Evolutionary conservation across 1,140 invertebrate species (phyloP), one percentile per base, ranked within the genome.

Genomic region (Helicoverpa zea): DNA sequence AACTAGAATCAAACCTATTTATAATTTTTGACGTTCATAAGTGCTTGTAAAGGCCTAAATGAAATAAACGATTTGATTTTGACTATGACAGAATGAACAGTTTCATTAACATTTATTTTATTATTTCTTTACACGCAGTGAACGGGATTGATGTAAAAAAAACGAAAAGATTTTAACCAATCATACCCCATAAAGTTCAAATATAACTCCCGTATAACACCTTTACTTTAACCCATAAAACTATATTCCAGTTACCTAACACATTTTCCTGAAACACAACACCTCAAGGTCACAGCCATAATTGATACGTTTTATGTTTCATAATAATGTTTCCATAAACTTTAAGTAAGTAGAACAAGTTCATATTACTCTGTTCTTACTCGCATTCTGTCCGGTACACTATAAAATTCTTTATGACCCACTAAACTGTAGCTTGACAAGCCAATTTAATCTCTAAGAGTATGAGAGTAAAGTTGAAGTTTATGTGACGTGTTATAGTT

Each of bases 351-450:
- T 63, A 63, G 49, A 77, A 30, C 14, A 64, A 77, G 18, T 75
- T 59, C n/a, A 56, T 75, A 66, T 64, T 35, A 35, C 29, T 64
- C 23, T 18, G 16, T 64, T 64, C 74, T 16, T 64, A 54, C 23
- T 52, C 11, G 30, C 49, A 54, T 16, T 66, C 47, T 77, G 73
- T 49, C 54, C 73, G 54, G 59, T 51, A 14, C 49, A 14, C 9
- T 10, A 77, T 77, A 77, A 77, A 77, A 66, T 49, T 35, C 23
- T 77, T 77, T 77, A 77, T 64, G 35, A 59, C 5, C 51, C 47
- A 64, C 59, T 77, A 77, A 77, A 77, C 29, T n/a, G 16, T 35
- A 51, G 1, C 58, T 43, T 59, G 11, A 10, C 58, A 61, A 76
- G 52, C 35, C 47, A 63, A 51, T 51, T 76, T 76, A 61, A 51